phyloP scores from a whole-genome alignment of 2,113 vertebrate genomes.

The Pseudolaguvia tuberculata region DNA sequence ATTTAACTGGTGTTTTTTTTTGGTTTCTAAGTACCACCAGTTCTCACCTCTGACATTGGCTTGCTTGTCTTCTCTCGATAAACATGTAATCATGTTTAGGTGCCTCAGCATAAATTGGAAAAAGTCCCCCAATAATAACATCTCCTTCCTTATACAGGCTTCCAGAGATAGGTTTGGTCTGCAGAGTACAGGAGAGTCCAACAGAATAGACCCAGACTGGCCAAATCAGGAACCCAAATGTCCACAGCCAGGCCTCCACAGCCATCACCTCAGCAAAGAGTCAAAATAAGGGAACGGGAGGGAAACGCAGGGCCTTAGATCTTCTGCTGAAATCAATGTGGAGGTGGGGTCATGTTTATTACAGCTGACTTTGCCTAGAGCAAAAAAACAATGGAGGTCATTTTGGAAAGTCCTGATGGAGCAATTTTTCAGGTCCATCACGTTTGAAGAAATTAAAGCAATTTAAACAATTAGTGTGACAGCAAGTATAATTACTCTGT shows the following conservation, averaged over 20 bases:
- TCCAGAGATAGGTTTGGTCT: slow-evolving; percentile 49
- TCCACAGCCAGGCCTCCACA: slow-evolving; percentile 31
- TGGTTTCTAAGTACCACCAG: too few species aligned
- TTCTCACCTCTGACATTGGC: slow-evolving; percentile 49
- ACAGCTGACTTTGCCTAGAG: slow-evolving; percentile 46
- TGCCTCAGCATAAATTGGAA: slow-evolving; percentile 52
- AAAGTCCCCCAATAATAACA: slow-evolving; percentile 56
- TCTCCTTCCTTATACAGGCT: slow-evolving; percentile 54
- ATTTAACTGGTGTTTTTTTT: not conserved
- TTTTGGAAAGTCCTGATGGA: slow-evolving; percentile 38
- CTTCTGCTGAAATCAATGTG: slow-evolving; percentile 28
- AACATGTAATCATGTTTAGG: slow-evolving; percentile 49
- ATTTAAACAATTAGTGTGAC: slow-evolving; percentile 39
- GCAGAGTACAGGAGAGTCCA: slow-evolving; percentile 44
- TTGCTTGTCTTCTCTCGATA: slow-evolving; percentile 15
- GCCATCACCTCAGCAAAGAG: slow-evolving; percentile 30
- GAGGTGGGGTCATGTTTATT: slow-evolving; percentile 44
- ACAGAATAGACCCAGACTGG: slow-evolving; percentile 23
- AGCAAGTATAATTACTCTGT: slow-evolving; percentile 34
- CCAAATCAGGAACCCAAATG: slow-evolving; percentile 40
- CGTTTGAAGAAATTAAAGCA: slow-evolving; percentile 33
- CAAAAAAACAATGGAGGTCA: slow-evolving; percentile 39
- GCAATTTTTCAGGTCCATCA: slow-evolving; percentile 16
- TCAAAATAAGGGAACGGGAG: not conserved
- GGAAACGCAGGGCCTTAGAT: not conserved